Evolutionary conservation across 2,113 vertebrate species (phyloP), one percentile per base, ranked within the genome.

Genomic region (Tyrannus savana): DNA sequence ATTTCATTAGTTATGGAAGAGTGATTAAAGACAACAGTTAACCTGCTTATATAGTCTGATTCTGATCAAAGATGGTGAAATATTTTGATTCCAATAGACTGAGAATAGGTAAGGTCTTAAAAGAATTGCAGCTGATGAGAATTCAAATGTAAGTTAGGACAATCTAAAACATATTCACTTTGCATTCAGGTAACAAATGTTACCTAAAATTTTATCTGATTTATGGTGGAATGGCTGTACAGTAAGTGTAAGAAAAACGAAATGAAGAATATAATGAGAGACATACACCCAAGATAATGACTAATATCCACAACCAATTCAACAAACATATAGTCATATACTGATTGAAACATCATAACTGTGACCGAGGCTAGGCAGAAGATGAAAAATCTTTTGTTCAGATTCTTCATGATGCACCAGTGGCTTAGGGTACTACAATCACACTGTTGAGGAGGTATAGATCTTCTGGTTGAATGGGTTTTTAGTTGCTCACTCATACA

Each of bases 361-460:
- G 10, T 30, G 12, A 35, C 12, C 0, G 1, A 9, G 2, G 4
- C 31, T 66, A 46, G 7, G 31, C 11, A 35, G 37, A 46, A 78
- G 33, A 71, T 8, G 7, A 81, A 91, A 84, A 63, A 4, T 11
- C 9, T 59, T 7, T 69, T 16, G 28, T 49, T 91, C 25, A 56
- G 10, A 46, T 74, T 77, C 12, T 50, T 67, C 27, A 30, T 12
- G 12, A 46, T 25, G 6, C 23, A 74, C 8, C 15, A 39, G 10
- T 49, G 15, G 17, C 21, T 89, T 19, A 60, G 31, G 55, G 44
- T 56, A 64, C 28, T n/a, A n/a, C 19, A 53, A 5, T n/a, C 12
- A 30, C 24, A 58, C 1, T 44, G 25, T 3, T 35, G 25, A 67
- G 39, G n/a, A 83, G 11, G 33, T 63, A 59, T 27, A 50, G 58